Evolutionary conservation across 2,797 vertebrate species (phyloP), one percentile per base, ranked within the genome.

Genomic region (Myiotriccus ornatus): DNA sequence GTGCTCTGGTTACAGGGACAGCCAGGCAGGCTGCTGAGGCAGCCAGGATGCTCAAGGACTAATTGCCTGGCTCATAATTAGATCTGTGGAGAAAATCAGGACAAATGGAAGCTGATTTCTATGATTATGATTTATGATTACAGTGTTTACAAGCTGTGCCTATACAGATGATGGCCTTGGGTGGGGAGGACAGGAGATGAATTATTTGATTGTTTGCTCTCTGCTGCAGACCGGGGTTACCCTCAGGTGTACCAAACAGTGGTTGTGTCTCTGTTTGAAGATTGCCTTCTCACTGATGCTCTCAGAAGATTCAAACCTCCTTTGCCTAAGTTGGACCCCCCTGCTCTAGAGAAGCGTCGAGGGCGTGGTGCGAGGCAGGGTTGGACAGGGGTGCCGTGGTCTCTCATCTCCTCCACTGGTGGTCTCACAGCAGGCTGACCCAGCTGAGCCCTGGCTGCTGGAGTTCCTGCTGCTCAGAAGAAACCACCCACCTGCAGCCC

Each of bases 291-390:
- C 25, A 4, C 9, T 43, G 65, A 44, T 77, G 19, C 39, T 46
- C 30, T 50, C 6, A 12, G 2, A 17, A 69, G 27, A 41, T 23
- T 47, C 13, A 39, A 12, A 35, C 12, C 30, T 78, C 30, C 44
- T 13, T 65, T 37, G n/a, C 53, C 57, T 1, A 1, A 52, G 37
- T 12, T 47, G 14, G 30, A 19, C 4, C 35, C 6, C 23, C 19
- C 30, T 35, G 35, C n/a, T 77, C 39, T 14, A 2, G 27, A 35
- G 63, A 49, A 46, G 30, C 0, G 0, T 7, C 18, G 10, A 18
- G n/a, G 12, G 19, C 32, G 85, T 30, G 5, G 53, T 11, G 20
- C 3, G 7, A 30, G 64, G 34, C 57, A 47, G 55, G 22, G 22
- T 32, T 44, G 44, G 14, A 41, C 84, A 67, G 11, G 10, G 21